Evolutionary conservation across 2,113 vertebrate species (phyloP).

Genomic region (Miniopterus natalensis): DNA sequence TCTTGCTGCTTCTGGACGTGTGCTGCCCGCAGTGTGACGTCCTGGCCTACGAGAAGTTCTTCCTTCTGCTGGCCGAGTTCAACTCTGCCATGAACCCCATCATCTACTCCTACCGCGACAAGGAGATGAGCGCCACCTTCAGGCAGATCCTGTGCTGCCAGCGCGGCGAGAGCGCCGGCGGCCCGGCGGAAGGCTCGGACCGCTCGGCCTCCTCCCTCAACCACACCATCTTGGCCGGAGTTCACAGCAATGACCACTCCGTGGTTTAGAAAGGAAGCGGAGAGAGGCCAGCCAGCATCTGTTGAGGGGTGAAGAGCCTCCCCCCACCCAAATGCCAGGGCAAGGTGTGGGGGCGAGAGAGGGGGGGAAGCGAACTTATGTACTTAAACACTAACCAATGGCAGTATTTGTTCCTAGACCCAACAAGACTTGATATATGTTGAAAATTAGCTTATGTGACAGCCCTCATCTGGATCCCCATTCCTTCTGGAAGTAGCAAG

Average conservation of each 20-base stretch:
- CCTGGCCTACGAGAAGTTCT: constrained; percentile 97
- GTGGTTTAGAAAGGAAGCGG: constrained; percentile 90
- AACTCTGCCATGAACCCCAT: constrained; percentile 99
- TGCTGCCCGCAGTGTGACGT: constrained; percentile 95
- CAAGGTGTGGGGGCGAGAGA: neutral
- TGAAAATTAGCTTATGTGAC: constrained; percentile 50
- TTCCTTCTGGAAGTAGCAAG: constrained; percentile 75
- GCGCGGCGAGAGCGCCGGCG: constrained; percentile 93
- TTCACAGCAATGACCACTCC: constrained; percentile 96
- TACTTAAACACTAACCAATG: constrained; percentile 89
- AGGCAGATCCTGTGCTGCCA: constrained; percentile 99
- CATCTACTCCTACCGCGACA: constrained; percentile 99
- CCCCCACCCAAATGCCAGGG: neutral
- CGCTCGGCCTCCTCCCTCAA: constrained; percentile 97
- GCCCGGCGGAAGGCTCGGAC: constrained; percentile 95
- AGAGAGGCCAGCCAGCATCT: rapidly evolving
- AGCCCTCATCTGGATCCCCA: constrained; percentile 58
- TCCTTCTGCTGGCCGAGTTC: constrained; percentile 97
- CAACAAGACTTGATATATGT: neutral
- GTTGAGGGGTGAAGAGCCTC: neutral
- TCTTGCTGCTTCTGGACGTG: constrained; percentile 96
- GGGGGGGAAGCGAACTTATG: neutral
- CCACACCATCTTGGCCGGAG: constrained; percentile 94
- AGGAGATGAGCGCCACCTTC: constrained; percentile 99
- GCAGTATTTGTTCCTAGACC: constrained; percentile 81